Percentiles rank a stretch among this genome's conserved stretches.
Evolutionary conservation across 2,113 vertebrate species (phyloP).

Genomic region (Nyctereutes procyonoides): DNA sequence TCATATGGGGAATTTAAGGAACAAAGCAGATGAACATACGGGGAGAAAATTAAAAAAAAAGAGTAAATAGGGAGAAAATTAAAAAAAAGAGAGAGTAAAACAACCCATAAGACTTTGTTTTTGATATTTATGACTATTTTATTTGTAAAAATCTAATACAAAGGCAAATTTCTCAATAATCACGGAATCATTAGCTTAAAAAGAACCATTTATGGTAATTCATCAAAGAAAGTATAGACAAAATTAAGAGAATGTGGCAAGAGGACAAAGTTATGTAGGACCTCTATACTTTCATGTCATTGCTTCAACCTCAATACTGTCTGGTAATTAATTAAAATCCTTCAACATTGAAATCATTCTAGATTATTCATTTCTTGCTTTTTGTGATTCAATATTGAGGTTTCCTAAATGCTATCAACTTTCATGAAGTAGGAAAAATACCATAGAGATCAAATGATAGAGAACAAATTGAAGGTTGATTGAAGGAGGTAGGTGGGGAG

Average conservation of each 20-base stretch:
- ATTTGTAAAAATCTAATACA: neutral
- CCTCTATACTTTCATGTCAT: neutral
- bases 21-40: neutral
- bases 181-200: neutral
- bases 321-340: neutral
- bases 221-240: neutral
- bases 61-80: no score
- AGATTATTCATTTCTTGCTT: neutral
- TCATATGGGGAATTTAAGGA: neutral
- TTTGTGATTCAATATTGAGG: neutral
- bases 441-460: neutral
- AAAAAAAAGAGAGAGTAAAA: neutral
- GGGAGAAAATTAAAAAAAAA: neutral
- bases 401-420: neutral
- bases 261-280: neutral
- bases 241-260: neutral
- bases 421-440: neutral
- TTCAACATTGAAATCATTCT: neutral
- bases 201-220: neutral
- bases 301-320: neutral
- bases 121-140: neutral
- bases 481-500: neutral
- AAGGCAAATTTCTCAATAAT: neutral
- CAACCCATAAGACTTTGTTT: neutral
- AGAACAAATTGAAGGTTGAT: neutral